Evolutionary conservation across 2,888 invertebrate species (phyloP).

Genomic region (Peribatodes rhomboidaria): DNA sequence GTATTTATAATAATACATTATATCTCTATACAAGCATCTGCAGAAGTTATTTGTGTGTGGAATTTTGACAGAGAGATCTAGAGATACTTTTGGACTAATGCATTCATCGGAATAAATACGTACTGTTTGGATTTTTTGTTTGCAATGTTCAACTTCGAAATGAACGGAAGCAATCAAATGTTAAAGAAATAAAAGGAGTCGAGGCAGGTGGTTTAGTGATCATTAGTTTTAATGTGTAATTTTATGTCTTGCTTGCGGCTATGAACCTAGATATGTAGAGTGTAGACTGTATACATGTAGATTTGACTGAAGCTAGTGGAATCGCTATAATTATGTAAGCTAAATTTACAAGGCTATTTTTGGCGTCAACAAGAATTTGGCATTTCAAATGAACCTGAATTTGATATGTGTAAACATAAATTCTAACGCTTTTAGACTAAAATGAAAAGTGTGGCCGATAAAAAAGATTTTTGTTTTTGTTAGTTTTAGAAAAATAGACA

Average conservation of each 20-base stretch:
- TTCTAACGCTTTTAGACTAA: too few species aligned
- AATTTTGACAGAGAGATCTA: constrained; percentile 64
- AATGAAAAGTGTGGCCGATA: too few species aligned
- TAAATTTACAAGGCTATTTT: neutral
- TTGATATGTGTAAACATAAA: neutral
- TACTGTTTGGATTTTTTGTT: constrained; percentile 36
- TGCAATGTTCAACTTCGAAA: constrained; percentile 21
- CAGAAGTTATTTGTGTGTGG: constrained; percentile 50
- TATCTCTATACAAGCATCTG: neutral
- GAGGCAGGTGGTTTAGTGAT: constrained; percentile 13
- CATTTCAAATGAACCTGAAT: neutral
- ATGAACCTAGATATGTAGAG: too few species aligned
- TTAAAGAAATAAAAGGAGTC: constrained; percentile 20
- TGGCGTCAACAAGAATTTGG: neutral
- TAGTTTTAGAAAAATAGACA: neutral
- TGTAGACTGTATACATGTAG: neutral
- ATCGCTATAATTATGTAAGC: neutral
- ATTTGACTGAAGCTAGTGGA: neutral
- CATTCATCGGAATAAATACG: constrained; percentile 46
- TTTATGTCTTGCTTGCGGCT: constrained; percentile 23
- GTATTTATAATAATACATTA: neutral
- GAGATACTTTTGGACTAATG: constrained; percentile 65
- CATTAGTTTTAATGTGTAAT: constrained; percentile 24
- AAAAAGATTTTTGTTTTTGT: neutral
- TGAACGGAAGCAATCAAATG: constrained; percentile 35